phyloP scores from a whole-genome alignment of 2,888 invertebrate species.

The Nephrotoma guestfalica region DNA sequence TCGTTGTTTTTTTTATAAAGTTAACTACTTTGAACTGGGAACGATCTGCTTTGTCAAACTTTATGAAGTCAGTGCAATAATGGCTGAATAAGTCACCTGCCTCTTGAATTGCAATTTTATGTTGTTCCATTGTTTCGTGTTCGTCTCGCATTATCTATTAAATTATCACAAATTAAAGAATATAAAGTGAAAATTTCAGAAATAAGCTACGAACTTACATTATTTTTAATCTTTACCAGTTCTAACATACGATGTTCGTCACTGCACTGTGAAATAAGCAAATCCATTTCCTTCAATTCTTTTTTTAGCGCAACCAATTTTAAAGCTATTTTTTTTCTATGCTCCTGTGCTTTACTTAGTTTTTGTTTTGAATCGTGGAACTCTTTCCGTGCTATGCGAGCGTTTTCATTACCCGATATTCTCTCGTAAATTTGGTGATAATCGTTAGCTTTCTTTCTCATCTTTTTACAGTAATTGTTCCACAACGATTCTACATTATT shows the following conservation, averaged over 20 bases:
- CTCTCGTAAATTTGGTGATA: background rate
- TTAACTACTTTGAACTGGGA: slow-evolving; percentile 60
- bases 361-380: background rate
- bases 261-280: background rate
- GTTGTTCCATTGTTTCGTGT: slow-evolving; percentile 42
- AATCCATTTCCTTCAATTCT: slow-evolving; percentile 4
- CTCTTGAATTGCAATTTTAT: slow-evolving; percentile 49
- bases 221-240: slow-evolving; percentile 5
- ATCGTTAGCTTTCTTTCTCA: background rate
- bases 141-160: slow-evolving; percentile 25
- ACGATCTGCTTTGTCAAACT: slow-evolving; percentile 70
- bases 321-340: background rate
- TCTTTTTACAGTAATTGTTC: too few relatives aligned
- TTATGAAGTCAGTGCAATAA: slow-evolving; percentile 58
- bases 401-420: slow-evolving; percentile 6
- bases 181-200: background rate
- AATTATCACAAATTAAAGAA: background rate
- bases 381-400: slow-evolving; percentile 5
- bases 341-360: background rate
- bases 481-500: too few relatives aligned
- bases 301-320: slow-evolving; percentile 4
- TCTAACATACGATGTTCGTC: slow-evolving; percentile 6
- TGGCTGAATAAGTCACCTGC: slow-evolving; percentile 60
- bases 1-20: too few relatives aligned
- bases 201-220: background rate